Evolutionary conservation across 2,888 invertebrate species (phyloP), one percentile per base, ranked within the genome.

Genomic region (Parnassius orleans): DNA sequence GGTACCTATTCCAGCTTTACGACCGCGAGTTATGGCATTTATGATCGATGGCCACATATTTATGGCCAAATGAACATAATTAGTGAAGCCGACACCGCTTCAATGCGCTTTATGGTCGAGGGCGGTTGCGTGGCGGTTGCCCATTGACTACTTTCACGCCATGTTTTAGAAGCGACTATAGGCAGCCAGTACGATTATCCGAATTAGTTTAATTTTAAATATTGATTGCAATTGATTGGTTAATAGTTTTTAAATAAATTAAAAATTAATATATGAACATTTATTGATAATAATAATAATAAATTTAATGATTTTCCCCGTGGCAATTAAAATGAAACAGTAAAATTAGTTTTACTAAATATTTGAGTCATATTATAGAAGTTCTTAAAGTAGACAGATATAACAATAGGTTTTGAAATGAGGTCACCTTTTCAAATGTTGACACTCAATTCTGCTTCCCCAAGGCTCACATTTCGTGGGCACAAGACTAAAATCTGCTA

Each of bases 21-120:
- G 79, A 78, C 76, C 76, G 70, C 74, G 65, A 83, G 84, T 86
- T 86, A 86, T 84, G 80, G 78, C 70, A 73, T 87, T 89, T 89
- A 89, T 87, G 87, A 87, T 85, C 79, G 79, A 87, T 86, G 86
- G 80, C 79, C 81, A 76, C 78, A 63, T 77, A 76, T 87, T 87
- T 87, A 87, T 83, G 84, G 77, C 73, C 77, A 79, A 84, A 86
- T 84, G 78, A 78, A 77, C 77, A 77, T 88, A 88, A 89, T 88
- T 87, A 63, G 62, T 62, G 87, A 86, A 77, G 76, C 81, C 80
- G 77, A 69, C 75, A 73, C 76, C 78, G 79, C 76, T 71, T 65
- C 66, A 63, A 68, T 68, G 71, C 70, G 74, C 68, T 80, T 81
- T 80, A 80, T 79, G 69, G 70, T 66, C 65, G 53, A 66, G 72